These are phyloP conservation scores for Orchesella flavescens DNA, from an alignment of 2,888 invertebrate species.

Conservation along the genomic window DNA sequence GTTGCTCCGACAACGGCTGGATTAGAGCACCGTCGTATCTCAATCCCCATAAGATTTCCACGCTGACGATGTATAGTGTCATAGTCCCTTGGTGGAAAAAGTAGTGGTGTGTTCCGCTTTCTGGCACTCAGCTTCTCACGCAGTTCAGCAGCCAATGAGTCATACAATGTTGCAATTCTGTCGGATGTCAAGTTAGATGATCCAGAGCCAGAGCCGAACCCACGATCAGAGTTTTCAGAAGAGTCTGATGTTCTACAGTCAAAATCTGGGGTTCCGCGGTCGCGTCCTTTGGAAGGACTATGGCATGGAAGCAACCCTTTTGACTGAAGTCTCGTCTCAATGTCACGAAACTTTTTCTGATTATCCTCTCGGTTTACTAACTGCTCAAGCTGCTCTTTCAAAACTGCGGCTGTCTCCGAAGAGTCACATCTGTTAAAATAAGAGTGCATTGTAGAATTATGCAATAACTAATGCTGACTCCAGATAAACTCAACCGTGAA, in stretches of 20 bases:
- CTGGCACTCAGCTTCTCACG: conserved; percentile 80
- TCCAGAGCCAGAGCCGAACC: conserved; percentile 72
- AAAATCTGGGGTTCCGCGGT: conserved; percentile 71
- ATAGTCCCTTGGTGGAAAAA: conserved; percentile 94
- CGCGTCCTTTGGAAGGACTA: conserved; percentile 64
- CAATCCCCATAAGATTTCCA: conserved; percentile 84
- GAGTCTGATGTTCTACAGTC: conserved; percentile 72
- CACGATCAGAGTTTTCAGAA: conserved; percentile 71
- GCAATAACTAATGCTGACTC: too few species aligned
- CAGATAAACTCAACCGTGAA: too few species aligned
- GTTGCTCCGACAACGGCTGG: conserved; percentile 79
- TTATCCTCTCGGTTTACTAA: conserved; percentile 88
- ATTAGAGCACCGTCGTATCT: conserved; percentile 81
- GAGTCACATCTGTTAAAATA: conserved; percentile 79
- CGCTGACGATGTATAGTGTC: conserved; percentile 90
- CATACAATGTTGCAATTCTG: conserved; percentile 85
- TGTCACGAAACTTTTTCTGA: conserved; percentile 87
- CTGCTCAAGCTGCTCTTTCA: conserved; percentile 88
- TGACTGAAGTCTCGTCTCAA: conserved; percentile 80
- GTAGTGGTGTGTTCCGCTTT: conserved; percentile 80
- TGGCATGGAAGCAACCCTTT: conserved; percentile 75
- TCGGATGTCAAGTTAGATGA: conserved; percentile 72
- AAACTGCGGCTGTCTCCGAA: conserved; percentile 90
- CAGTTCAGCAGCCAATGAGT: conserved; percentile 92
- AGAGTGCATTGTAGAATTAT: too few species aligned